Conservation (phyloP, 2,888 invertebrate species). For the Lydus trimaculatus region DNA sequence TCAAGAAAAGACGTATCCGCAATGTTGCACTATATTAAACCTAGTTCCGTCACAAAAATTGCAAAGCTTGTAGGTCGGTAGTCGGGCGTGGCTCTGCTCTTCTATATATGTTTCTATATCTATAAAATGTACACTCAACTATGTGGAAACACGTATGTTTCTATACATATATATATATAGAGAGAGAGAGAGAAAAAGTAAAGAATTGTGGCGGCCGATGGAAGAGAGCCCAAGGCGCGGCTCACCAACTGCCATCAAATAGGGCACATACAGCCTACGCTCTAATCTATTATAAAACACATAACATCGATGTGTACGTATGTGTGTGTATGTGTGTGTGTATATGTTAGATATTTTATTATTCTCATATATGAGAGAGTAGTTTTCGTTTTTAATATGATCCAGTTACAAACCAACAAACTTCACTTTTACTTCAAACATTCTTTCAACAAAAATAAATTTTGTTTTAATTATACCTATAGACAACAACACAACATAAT, state of each 20-base stretch:
- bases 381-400: conserved; percentile 11
- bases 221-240: conserved; percentile 38
- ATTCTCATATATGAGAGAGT: not conserved
- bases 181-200: not conserved
- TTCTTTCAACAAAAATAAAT: conserved; percentile 1
- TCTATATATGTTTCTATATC: conserved; percentile 19
- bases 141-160: not conserved
- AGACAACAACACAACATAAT: not conserved
- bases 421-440: conserved; percentile 7
- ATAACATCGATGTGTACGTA: conserved; percentile 27
- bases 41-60: conserved; percentile 54
- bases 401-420: no score
- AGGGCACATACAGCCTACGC: conserved; percentile 40
- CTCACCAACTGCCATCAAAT: conserved; percentile 40
- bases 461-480: conserved; percentile 2
- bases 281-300: conserved; percentile 31
- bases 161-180: not conserved
- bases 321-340: conserved; percentile 25
- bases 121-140: not conserved
- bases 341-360: not conserved
- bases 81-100: conserved; percentile 52
- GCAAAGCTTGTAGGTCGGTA: conserved; percentile 55
- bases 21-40: conserved; percentile 40
- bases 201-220: conserved; percentile 21
- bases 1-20: conserved; percentile 36